Conservation (phyloP, 2,797 vertebrate genomes). For the Anisognathus igniventris region DNA sequence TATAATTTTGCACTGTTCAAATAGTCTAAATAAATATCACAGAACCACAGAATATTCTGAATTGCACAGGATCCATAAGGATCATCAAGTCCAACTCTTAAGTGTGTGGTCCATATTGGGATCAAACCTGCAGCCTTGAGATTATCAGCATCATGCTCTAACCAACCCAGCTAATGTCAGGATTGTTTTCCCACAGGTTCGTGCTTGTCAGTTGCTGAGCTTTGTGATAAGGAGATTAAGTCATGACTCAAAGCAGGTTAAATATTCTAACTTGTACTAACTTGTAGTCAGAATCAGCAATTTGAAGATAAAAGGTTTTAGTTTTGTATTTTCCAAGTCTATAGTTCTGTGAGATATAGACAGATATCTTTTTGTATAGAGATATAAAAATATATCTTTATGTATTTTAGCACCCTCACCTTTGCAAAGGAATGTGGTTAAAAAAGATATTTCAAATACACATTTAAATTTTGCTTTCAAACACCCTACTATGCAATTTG, state of each 20-base stretch:
- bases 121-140: neutral
- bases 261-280: neutral
- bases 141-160: neutral
- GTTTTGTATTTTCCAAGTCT: neutral
- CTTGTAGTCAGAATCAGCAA: neutral
- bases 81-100: neutral
- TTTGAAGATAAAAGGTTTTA: neutral
- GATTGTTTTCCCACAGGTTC: neutral
- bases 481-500: neutral
- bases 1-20: neutral
- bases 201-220: neutral
- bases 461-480: neutral
- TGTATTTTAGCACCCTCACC: neutral
- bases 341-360: neutral
- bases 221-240: neutral
- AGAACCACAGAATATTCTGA: neutral
- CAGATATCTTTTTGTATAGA: neutral
- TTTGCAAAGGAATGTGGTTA: neutral
- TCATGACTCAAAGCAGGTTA: neutral
- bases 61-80: fast-evolving
- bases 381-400: neutral
- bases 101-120: neutral
- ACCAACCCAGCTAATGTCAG: neutral
- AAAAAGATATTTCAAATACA: neutral
- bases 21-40: neutral